These are phyloP conservation scores for Diabrotica virgifera DNA, from an alignment of 1,140 invertebrate genomes.

Conservation along the genomic window DNA sequence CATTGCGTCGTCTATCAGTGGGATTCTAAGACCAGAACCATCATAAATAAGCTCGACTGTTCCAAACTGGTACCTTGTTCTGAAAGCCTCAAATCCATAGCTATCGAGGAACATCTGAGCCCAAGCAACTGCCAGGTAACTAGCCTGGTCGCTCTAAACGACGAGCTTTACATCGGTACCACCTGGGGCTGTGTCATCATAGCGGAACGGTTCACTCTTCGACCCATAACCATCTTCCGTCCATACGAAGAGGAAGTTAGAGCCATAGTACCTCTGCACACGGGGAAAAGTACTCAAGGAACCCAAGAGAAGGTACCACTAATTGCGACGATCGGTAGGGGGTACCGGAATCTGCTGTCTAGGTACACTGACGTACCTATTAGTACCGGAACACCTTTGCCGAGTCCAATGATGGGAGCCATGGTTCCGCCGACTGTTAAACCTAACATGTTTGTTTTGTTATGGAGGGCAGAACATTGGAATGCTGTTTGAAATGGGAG, in stretches of 20 bases:
- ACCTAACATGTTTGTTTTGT: constrained; percentile 65
- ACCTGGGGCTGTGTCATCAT: constrained; percentile 90
- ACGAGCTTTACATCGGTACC: constrained; percentile 82
- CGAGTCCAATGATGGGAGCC: constrained; percentile 39
- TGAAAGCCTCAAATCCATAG: constrained; percentile 87
- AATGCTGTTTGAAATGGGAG: constrained; percentile 39
- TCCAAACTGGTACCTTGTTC: constrained; percentile 89
- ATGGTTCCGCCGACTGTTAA: constrained; percentile 29
- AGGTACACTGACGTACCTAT: constrained; percentile 61
- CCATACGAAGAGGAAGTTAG: constrained; percentile 81
- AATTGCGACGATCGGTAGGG: constrained; percentile 76
- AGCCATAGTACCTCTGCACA: constrained; percentile 49
- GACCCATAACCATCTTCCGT: constrained; percentile 85
- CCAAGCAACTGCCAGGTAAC: constrained; percentile 78
- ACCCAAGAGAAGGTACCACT: constrained; percentile 52
- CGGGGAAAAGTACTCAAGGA: constrained; percentile 37
- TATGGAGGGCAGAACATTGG: constrained; percentile 74
- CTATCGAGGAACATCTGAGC: constrained; percentile 83
- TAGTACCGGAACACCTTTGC: constrained; percentile 37
- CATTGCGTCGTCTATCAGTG: constrained; percentile 85
- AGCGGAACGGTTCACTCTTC: constrained; percentile 72
- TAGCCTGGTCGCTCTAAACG: constrained; percentile 66
- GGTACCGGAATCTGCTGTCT: constrained; percentile 76
- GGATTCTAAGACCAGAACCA: constrained; percentile 62
- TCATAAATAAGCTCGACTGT: constrained; percentile 83